phyloP scores from a whole-genome alignment of 1,140 invertebrate species.

The Dysdera silvatica region DNA sequence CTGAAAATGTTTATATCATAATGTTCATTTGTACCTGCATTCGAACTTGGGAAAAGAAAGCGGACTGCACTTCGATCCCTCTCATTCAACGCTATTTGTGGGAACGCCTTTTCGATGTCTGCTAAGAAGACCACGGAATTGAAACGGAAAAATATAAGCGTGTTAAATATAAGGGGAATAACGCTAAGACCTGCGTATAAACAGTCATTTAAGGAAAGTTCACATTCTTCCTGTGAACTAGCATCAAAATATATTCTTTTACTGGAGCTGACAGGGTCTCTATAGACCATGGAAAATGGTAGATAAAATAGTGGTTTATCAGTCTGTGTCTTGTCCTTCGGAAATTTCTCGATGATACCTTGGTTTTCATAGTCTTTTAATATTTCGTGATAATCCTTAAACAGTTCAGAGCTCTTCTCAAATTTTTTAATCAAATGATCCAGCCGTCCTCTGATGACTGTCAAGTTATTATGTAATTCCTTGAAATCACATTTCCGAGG shows the following conservation, averaged over 20 bases:
- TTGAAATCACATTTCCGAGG: neutral
- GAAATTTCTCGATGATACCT: neutral
- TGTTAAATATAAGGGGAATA: neutral
- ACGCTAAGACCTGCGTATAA: neutral
- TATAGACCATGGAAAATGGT: neutral
- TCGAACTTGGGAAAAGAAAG: neutral
- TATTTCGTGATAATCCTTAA: neutral
- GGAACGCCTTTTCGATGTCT: conserved; percentile 29
- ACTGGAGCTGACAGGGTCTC: neutral
- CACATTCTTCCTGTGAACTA: neutral
- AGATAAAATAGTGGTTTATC: neutral
- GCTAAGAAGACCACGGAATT: conserved; percentile 2
- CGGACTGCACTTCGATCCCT: conserved; percentile 10
- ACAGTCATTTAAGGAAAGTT: neutral
- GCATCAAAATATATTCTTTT: neutral
- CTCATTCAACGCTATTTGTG: neutral
- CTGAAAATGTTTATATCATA: neutral
- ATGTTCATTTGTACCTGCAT: neutral
- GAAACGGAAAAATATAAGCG: conserved; percentile 21
- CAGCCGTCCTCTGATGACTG: neutral
- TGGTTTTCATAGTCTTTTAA: neutral
- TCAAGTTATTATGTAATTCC: neutral
- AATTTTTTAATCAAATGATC: neutral
- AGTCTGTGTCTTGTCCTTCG: neutral
- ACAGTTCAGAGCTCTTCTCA: neutral